phyloP scores from a whole-genome alignment of 2,888 invertebrate species.

The Corbicula japonica region DNA sequence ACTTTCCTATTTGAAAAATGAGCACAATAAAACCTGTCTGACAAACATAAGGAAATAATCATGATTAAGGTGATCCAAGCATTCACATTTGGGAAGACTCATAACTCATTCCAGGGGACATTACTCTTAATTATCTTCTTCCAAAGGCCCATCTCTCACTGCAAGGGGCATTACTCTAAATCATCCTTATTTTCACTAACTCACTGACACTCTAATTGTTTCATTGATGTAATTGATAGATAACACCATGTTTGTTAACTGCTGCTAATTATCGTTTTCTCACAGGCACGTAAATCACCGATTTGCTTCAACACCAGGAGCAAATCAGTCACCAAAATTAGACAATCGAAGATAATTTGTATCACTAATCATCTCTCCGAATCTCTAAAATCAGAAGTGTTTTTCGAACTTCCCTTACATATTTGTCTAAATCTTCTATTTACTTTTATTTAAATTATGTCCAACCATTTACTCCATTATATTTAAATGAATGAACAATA shows the following conservation, averaged over 20 bases:
- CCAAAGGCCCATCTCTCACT: constrained; percentile 23
- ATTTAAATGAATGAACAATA: too few relatives aligned
- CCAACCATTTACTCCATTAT: too few relatives aligned
- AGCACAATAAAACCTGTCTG: constrained; percentile 43
- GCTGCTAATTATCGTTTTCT: constrained; percentile 53
- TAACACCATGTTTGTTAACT: constrained; percentile 56
- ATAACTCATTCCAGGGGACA: constrained; percentile 45
- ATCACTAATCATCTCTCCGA: too few relatives aligned
- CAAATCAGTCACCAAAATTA: constrained; percentile 26
- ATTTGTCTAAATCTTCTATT: too few relatives aligned
- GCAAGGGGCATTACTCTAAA: constrained; percentile 48
- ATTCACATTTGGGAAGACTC: constrained; percentile 29
- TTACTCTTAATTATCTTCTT: constrained; percentile 55
- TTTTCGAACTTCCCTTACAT: too few relatives aligned
- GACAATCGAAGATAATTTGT: constrained; percentile 30
- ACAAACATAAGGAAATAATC: constrained; percentile 45
- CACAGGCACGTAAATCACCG: constrained; percentile 43
- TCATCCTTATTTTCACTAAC: constrained; percentile 6
- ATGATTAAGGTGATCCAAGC: constrained; percentile 33
- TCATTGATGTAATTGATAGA: constrained; percentile 46
- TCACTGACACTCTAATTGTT: constrained; percentile 31
- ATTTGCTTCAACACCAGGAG: constrained; percentile 13
- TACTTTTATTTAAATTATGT: too few relatives aligned
- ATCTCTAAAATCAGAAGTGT: too few relatives aligned
- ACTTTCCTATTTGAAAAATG: constrained; percentile 34